A percentile compares a stretch with the other conserved stretches of the same genome.
These are phyloP conservation scores for Melipona bicolor DNA, from an alignment of 2,888 invertebrate species.

Conservation along the genomic window DNA sequence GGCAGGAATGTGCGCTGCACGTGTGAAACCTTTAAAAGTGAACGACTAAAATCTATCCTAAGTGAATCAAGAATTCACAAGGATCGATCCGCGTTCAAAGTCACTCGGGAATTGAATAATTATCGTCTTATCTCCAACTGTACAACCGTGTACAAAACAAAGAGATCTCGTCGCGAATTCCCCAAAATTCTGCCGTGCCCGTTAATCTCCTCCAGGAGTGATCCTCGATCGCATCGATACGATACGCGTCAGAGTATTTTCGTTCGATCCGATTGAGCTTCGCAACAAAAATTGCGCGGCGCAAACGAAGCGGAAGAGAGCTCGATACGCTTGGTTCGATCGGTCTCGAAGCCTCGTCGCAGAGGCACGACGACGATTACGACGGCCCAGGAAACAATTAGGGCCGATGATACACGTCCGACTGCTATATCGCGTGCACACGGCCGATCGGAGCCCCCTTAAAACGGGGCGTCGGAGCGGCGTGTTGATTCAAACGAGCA, in stretches of 20 bases:
- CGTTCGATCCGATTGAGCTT: too few relatives aligned
- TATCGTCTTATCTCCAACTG: too few relatives aligned
- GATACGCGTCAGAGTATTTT: too few relatives aligned
- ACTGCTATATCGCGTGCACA: slow-evolving; percentile 32
- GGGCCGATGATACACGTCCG: slow-evolving; percentile 32
- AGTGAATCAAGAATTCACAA: not conserved
- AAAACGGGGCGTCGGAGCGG: slow-evolving; percentile 16
- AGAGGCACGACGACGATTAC: slow-evolving; percentile 11
- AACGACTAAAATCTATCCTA: not conserved
- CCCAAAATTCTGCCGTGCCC: too few relatives aligned
- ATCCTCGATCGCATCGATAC: too few relatives aligned
- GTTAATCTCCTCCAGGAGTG: too few relatives aligned
- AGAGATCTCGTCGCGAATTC: too few relatives aligned
- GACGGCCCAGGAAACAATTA: slow-evolving; percentile 29
- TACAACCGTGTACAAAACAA: too few relatives aligned
- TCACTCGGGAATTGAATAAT: too few relatives aligned
- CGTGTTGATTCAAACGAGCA: slow-evolving; percentile 16
- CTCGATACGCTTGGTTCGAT: not conserved
- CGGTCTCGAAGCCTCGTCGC: not conserved
- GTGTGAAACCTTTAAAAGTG: not conserved
- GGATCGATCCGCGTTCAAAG: not conserved
- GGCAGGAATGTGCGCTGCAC: not conserved
- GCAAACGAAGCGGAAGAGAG: not conserved
- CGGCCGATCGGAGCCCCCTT: slow-evolving; percentile 5
- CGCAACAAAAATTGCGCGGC: too few relatives aligned